Conservation (phyloP, 2,888 invertebrate genomes). For the Ypsolopha scabrella region DNA sequence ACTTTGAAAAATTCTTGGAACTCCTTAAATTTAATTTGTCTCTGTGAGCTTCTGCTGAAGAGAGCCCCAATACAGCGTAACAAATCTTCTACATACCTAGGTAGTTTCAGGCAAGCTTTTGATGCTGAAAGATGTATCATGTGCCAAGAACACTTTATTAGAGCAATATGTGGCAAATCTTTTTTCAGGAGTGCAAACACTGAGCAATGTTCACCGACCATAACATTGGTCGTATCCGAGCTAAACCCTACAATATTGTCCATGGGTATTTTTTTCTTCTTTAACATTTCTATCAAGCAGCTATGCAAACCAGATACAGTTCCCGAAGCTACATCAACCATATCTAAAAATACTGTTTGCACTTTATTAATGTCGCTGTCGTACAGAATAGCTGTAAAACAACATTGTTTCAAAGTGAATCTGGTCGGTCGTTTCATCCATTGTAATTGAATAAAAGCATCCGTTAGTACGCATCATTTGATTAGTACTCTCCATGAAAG, state of each 20-base stretch:
- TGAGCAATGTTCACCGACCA: slow-evolving; percentile 17
- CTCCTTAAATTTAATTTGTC: slow-evolving; percentile 18
- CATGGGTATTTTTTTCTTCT: slow-evolving; percentile 15
- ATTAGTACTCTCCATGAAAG: no score
- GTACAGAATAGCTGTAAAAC: no score
- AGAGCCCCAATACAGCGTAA: slow-evolving; percentile 11
- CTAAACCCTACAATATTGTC: slow-evolving; percentile 18
- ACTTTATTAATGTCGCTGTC: no score
- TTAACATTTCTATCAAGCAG: slow-evolving; percentile 11
- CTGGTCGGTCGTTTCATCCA: no score
- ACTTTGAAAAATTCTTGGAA: slow-evolving; percentile 25
- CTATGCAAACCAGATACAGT: no score
- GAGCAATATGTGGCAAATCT: slow-evolving; percentile 18
- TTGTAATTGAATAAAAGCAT: no score
- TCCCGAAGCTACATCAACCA: no score
- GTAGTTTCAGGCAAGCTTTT: slow-evolving; percentile 27
- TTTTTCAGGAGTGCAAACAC: slow-evolving; percentile 10
- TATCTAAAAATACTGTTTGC: no score
- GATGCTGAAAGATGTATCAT: slow-evolving; percentile 23
- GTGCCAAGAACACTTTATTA: slow-evolving; percentile 28
- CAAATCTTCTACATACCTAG: slow-evolving; percentile 15
- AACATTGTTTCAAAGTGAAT: no score
- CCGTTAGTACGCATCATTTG: no score
- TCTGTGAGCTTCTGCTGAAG: slow-evolving; percentile 10
- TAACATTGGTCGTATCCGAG: slow-evolving; percentile 22